Percentiles rank a stretch among this genome's conserved stretches.
Evolutionary conservation across 2,888 invertebrate genomes (phyloP).

Genomic region (Cerastis leucographa): DNA sequence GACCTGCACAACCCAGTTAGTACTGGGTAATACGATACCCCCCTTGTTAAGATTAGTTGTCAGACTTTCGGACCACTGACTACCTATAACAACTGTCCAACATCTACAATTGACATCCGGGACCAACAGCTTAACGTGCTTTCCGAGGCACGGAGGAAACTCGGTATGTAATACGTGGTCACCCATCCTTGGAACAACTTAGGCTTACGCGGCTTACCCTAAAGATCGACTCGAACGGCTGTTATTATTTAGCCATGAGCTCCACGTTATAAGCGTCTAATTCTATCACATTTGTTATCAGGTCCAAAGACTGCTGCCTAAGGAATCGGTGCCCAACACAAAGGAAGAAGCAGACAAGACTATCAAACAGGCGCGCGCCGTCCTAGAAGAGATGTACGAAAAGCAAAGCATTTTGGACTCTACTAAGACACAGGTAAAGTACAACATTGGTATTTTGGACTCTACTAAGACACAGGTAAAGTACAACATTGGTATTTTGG

Average conservation of each 20-base stretch:
- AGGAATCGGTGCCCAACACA: slow-evolving; percentile 94
- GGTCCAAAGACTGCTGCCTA: slow-evolving; percentile 96
- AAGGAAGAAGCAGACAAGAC: slow-evolving; percentile 98
- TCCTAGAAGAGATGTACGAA: slow-evolving; percentile 97
- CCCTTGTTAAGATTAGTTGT: background rate
- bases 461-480: slow-evolving; percentile 95
- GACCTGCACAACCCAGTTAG: background rate
- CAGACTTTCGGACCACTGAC: background rate
- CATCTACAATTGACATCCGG: background rate
- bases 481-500: too few species aligned
- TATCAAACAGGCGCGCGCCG: slow-evolving; percentile 94
- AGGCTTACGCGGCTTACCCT: background rate
- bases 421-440: slow-evolving; percentile 94
- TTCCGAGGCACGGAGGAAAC: background rate
- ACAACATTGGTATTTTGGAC: too few species aligned
- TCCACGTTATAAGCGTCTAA: background rate
- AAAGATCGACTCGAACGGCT: background rate
- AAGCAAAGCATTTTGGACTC: slow-evolving; percentile 97
- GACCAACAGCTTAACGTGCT: background rate
- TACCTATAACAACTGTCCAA: background rate
- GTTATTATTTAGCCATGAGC: background rate
- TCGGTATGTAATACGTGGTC: too few species aligned
- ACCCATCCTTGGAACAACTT: background rate
- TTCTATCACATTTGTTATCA: slow-evolving; percentile 59
- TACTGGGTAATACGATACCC: background rate